These are phyloP conservation scores for Laothoe populi DNA, from an alignment of 2,888 invertebrate species.

Conservation along the genomic window DNA sequence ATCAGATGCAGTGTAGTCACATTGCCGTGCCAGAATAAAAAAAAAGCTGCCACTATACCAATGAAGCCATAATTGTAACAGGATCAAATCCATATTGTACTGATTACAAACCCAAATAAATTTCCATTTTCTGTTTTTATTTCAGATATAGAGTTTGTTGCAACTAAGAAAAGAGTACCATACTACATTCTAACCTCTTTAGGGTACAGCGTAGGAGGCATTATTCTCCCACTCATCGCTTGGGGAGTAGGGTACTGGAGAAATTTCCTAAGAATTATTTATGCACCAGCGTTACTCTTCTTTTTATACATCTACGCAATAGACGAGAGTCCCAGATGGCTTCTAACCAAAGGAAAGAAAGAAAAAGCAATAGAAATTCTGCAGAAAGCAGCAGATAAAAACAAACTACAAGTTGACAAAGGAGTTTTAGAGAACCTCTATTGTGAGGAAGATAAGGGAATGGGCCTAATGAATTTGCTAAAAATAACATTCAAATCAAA, in stretches of 20 bases:
- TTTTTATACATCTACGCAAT: slow-evolving; percentile 87
- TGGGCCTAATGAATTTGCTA: slow-evolving; percentile 51
- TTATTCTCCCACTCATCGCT: slow-evolving; percentile 53
- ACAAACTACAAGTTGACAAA: slow-evolving; percentile 61
- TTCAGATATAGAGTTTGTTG: slow-evolving; percentile 69
- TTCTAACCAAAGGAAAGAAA: slow-evolving; percentile 88
- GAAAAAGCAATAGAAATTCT: slow-evolving; percentile 87
- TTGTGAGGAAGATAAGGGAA: slow-evolving; percentile 46
- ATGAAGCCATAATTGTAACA: too few relatives aligned
- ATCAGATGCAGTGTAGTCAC: too few relatives aligned
- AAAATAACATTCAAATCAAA: slow-evolving; percentile 64
- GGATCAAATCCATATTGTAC: too few relatives aligned
- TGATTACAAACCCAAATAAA: too few relatives aligned
- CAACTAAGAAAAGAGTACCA: slow-evolving; percentile 60
- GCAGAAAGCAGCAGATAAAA: slow-evolving; percentile 83
- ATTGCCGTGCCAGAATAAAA: too few relatives aligned
- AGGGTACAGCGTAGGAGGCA: slow-evolving; percentile 57
- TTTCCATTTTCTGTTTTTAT: slow-evolving; percentile 33
- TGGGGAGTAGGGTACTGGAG: slow-evolving; percentile 88
- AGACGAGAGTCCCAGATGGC: slow-evolving; percentile 92
- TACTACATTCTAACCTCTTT: slow-evolving; percentile 56
- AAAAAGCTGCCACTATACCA: too few relatives aligned
- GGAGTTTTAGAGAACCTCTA: slow-evolving; percentile 50
- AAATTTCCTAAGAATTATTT: slow-evolving; percentile 86
- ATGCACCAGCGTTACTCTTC: slow-evolving; percentile 88